Conservation (phyloP, 2,113 vertebrate species). For the Tursiops truncatus region DNA sequence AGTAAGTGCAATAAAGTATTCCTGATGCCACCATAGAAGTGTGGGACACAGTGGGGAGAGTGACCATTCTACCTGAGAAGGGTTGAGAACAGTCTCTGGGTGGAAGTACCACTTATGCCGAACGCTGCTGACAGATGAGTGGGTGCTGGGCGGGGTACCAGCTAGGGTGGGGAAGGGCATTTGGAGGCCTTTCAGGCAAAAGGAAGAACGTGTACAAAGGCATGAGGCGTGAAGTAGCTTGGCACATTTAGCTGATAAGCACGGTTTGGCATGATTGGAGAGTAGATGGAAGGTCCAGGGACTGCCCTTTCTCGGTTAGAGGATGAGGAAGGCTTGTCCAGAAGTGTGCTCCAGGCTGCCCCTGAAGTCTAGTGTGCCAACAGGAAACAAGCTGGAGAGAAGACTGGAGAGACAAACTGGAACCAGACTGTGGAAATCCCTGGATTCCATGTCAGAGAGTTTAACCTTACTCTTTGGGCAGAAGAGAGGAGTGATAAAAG, state of each 20-base stretch:
- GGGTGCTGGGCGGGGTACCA: no score
- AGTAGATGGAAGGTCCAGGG: neutral
- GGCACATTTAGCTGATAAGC: no score
- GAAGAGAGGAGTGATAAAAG: neutral
- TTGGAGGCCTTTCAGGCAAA: no score
- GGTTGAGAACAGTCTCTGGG: neutral
- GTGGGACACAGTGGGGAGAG: neutral
- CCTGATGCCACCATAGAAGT: neutral
- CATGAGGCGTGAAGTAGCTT: neutral
- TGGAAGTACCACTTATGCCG: neutral
- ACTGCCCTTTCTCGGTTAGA: neutral
- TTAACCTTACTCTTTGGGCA: neutral
- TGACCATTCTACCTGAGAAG: neutral
- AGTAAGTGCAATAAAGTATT: neutral
- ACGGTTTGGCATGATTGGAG: neutral
- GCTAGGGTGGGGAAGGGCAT: neutral
- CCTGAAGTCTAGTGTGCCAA: neutral
- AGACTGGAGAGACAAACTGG: neutral
- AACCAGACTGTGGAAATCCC: neutral
- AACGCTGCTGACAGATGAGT: neutral
- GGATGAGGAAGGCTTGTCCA: neutral
- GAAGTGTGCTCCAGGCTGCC: neutral
- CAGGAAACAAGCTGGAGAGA: neutral
- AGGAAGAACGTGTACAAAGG: neutral
- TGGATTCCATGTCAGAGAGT: neutral